Base-by-base conservation (phyloP, 2,888 invertebrate species). In the Lepidochrysops patricia region DNA sequence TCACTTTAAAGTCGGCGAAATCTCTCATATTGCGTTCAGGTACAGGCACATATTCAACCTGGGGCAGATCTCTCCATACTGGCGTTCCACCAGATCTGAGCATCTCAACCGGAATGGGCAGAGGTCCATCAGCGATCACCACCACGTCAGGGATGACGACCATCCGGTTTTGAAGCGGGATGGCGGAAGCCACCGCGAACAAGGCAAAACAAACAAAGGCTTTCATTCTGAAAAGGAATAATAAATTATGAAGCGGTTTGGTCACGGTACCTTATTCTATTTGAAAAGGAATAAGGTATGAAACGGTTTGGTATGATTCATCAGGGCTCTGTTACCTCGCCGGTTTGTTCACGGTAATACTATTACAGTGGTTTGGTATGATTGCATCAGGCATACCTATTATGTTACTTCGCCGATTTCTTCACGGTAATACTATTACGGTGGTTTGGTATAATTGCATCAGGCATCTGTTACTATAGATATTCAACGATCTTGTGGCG, bases 121-220 rank as follows among this genome's bases (percentile, higher is more conserved):
- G 19, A 2, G 54, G 54, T 4, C 54, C 29, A 2, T 54, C 54
- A 0, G 32, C 32, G 12, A 54, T 19, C 5, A 19, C 13, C 4
- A 54, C 12, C 19, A 19, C n/a, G n/a, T n/a, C 54, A 0, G 32
- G 54, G 12, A 54, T 19, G 12, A 19, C 13, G 12, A 54, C 12
- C 19, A 19, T 15, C 32, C 32, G 29, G 29, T 54, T 4, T 19
- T 54, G 27, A 2, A 54, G 29, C 5, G 54, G 54, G 12, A 54
- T 54, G 32, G 32, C 54, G 2, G 54, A 23, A 1, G 52, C 58
- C 58, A 59, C 58, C 25, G 58, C 58, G 15, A 59, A 15, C 13
- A 59, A n/a, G 5, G 52, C 50, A 15, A 59, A 59, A 26, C 13
- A 59, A 23, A 59, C 6, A 2, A 59, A 26, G 19, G 50, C 35